Percentiles rank a stretch among this genome's conserved stretches.
These are phyloP conservation scores for Eira barbara DNA, from an alignment of 2,113 vertebrate species.

Conservation along the genomic window DNA sequence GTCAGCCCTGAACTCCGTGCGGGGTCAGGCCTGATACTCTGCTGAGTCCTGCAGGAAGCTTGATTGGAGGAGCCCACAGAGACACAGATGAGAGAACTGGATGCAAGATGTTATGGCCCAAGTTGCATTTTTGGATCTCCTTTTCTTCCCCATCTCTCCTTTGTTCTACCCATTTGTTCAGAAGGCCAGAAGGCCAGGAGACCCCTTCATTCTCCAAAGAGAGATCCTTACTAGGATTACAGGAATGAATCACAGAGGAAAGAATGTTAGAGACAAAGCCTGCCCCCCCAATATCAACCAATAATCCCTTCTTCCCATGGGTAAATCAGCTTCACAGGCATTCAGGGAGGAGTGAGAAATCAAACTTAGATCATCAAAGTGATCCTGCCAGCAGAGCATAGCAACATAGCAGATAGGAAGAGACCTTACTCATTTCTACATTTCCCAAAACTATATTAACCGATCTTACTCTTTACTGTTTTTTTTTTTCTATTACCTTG, in stretches of 20 bases:
- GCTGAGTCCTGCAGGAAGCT: neutral
- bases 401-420: neutral
- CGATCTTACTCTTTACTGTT: neutral
- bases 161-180: neutral
- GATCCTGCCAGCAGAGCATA: neutral
- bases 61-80: neutral
- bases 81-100: neutral
- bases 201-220: neutral
- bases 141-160: neutral
- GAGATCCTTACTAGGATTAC: neutral
- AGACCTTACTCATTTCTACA: neutral
- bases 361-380: neutral
- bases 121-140: neutral
- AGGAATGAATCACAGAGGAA: neutral
- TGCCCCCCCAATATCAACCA: neutral
- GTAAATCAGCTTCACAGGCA: neutral
- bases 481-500: neutral
- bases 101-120: neutral
- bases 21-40: neutral
- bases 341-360: neutral
- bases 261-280: neutral
- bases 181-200: neutral
- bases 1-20: neutral
- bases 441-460: neutral
- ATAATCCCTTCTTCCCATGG: neutral